Evolutionary conservation across 2,113 vertebrate species (phyloP).

Genomic region (Turdus rufiventris): DNA sequence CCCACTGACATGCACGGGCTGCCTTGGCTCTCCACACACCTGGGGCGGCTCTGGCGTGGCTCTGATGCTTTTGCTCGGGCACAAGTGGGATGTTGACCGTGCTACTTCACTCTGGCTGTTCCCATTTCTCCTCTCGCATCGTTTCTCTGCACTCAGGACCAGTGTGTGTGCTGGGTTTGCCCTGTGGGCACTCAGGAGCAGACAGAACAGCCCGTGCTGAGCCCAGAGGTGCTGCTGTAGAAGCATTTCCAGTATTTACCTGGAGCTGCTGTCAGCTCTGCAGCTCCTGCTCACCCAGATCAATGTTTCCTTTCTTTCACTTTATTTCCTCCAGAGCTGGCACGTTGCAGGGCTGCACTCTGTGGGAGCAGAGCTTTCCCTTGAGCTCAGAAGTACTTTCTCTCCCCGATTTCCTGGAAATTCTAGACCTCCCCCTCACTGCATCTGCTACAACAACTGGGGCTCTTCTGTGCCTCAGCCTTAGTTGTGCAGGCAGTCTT

Average conservation of each 20-base stretch:
- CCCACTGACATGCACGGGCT: fast-evolving
- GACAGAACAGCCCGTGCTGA: neutral
- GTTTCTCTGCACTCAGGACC: neutral
- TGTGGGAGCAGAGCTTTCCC: neutral
- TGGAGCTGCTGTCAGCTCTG: neutral
- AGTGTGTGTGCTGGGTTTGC: neutral
- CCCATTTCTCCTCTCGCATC: neutral
- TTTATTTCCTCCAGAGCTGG: neutral
- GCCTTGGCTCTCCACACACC: neutral
- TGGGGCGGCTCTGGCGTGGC: neutral
- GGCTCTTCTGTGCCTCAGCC: neutral
- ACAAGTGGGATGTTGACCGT: fast-evolving
- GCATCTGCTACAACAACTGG: neutral
- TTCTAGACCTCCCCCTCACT: neutral
- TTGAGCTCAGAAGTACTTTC: neutral
- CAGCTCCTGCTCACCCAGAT: constrained; percentile 1
- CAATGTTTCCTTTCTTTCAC: neutral
- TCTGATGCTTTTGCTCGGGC: fast-evolving
- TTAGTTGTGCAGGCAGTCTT: neutral
- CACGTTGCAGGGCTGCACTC: neutral
- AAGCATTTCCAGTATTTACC: neutral
- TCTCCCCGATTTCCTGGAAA: neutral
- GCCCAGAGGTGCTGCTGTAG: neutral
- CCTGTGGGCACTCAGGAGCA: neutral
- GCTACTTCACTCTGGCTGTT: neutral